Evolutionary conservation across 2,888 invertebrate species (phyloP).

Genomic region (Papilio protenor): DNA sequence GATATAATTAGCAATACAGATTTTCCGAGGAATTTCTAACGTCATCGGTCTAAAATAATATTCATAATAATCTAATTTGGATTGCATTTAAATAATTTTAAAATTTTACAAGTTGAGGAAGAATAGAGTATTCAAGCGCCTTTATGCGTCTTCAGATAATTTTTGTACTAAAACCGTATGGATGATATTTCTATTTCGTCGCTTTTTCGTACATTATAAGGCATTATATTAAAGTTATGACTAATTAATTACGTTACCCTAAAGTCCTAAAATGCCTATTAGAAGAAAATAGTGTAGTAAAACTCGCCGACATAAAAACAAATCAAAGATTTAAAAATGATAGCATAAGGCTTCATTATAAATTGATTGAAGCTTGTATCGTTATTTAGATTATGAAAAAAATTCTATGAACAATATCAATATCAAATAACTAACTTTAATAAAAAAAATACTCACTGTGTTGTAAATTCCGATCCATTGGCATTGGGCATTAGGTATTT

Average conservation of each 20-base stretch:
- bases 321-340: neutral
- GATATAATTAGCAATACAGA: conserved; percentile 23
- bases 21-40: conserved; percentile 11
- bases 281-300: neutral
- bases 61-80: conserved; percentile 4
- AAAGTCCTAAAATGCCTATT: neutral
- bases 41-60: conserved; percentile 20
- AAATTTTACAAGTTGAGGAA: neutral
- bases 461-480: conserved; percentile 63
- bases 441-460: conserved; percentile 64
- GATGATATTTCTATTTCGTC: neutral
- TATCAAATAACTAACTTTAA: neutral
- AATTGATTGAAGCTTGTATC: neutral
- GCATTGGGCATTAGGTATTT: conserved; percentile 60
- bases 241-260: neutral
- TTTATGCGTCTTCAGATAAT: neutral
- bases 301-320: neutral
- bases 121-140: neutral
- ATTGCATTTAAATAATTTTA: conserved; percentile 3
- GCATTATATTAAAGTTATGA: neutral
- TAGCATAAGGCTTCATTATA: neutral
- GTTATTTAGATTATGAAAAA: neutral
- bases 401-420: neutral
- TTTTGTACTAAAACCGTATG: neutral
- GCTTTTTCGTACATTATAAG: neutral